Base-by-base conservation (phyloP, 2,888 invertebrate genomes). In the Ommatoiulus sabulosus region DNA sequence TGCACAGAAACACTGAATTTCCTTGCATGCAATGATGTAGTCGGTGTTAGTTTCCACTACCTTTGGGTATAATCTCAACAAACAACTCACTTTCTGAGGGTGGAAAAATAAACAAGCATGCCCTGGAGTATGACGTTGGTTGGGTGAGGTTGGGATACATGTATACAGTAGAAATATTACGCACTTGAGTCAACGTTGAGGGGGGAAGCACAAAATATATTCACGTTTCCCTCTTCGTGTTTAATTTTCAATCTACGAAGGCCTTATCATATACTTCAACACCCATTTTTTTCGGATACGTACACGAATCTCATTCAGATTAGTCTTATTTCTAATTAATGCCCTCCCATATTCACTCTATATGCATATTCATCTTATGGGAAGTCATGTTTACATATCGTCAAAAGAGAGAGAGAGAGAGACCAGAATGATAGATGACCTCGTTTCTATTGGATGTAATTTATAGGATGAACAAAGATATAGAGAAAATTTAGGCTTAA, bases 291-390 rank as follows among this genome's bases (percentile, higher is more conserved):
- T 80, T 10, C 35, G 8, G 35, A 35, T 10, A 80, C 80, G 15
- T 80, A 35, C 80, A 80, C 80, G 80, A 80, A 80, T 80, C 80
- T 80, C 80, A 86, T 86, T 86, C 86, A 86, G 86, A 86, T 86
- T 86, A 86, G 86, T 86, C 86, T 86, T 86, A 86, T 86, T 86
- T 86, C 86, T 86, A 86, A 86, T 86, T 86, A 86, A 86, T 86
- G 80, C 80, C 80, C 80, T 80, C 80, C 80, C 80, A 35, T 80
- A 80, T 80, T 80, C 80, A 35, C 24, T 80, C 80, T 80, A 80
- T 80, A 80, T 80, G 80, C 80, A 80, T 80, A 80, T 80, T 80
- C 80, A 80, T 80, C 80, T 80, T 80, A 80, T 35, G 80, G 80
- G 80, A 80, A 80, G 80, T 35, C 80, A 80, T 80, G 80, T 80